Conservation (phyloP, 1,140 invertebrate species). For the Drosophila paulistorum region DNA sequence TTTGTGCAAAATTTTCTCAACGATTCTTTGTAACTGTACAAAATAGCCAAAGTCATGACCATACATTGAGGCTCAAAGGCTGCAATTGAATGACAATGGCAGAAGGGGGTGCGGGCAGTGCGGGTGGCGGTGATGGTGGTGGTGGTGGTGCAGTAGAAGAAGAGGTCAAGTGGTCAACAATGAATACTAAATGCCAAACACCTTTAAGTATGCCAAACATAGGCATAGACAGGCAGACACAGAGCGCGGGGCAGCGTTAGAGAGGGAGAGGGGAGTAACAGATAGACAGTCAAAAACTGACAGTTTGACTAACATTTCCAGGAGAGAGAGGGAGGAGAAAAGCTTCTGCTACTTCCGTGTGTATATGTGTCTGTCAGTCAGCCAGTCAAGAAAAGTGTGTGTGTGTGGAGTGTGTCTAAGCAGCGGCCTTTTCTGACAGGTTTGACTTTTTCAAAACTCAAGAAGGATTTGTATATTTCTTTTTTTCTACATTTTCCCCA, state of each 20-base stretch:
- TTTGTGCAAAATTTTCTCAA: slow-evolving; percentile 66
- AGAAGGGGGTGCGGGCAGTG: not conserved
- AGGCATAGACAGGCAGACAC: slow-evolving; percentile 28
- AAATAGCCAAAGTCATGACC: slow-evolving; percentile 12
- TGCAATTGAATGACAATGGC: not conserved
- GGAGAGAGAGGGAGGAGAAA: not conserved
- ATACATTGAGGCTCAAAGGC: slow-evolving; percentile 9
- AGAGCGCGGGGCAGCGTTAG: slow-evolving; percentile 37
- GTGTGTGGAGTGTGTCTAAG: slow-evolving; percentile 47
- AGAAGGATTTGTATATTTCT: slow-evolving; percentile 40
- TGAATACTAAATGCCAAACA: slow-evolving; percentile 69
- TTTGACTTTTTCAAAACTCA: slow-evolving; percentile 71
- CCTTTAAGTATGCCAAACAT: slow-evolving; percentile 40
- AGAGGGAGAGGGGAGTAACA: not conserved
- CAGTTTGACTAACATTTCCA: too few species aligned
- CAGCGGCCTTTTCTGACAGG: slow-evolving; percentile 40
- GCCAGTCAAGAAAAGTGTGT: slow-evolving; percentile 42
- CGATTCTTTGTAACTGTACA: slow-evolving; percentile 60
- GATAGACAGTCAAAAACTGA: too few species aligned
- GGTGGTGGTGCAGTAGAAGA: not conserved
- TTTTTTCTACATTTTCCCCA: not conserved
- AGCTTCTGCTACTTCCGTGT: slow-evolving; percentile 19
- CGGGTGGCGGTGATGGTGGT: not conserved
- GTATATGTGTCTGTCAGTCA: slow-evolving; percentile 37
- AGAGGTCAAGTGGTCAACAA: slow-evolving; percentile 68